Percentiles rank a stretch among this genome's conserved stretches.
These are phyloP conservation scores for Diglossa cyanea DNA, from an alignment of 2,797 vertebrate genomes.

Conservation along the genomic window DNA sequence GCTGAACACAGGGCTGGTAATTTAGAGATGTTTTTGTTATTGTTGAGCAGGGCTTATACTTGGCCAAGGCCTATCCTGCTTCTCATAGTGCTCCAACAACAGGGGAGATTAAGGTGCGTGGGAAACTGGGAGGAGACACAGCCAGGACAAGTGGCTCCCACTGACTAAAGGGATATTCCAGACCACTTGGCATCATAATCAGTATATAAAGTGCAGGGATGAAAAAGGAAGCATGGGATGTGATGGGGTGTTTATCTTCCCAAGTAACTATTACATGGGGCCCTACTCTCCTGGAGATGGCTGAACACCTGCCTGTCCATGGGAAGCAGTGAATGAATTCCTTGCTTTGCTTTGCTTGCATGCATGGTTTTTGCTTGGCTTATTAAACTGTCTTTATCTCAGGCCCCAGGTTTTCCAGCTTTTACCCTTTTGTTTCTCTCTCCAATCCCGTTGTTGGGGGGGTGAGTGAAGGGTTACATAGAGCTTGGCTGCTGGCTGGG, in stretches of 20 bases:
- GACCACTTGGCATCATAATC: not conserved
- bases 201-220: not conserved
- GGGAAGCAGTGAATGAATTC: not conserved
- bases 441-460: rapidly evolving
- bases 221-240: rapidly evolving
- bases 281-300: not conserved
- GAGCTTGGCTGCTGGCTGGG: not conserved
- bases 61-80: not conserved
- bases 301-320: not conserved
- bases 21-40: not conserved
- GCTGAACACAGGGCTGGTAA: not conserved
- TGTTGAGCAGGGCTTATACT: not conserved
- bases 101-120: rapidly evolving
- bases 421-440: not conserved
- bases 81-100: not conserved
- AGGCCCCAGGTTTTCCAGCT: not conserved
- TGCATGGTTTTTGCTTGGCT: not conserved
- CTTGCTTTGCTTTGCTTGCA: not conserved
- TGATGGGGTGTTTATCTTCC: not conserved
- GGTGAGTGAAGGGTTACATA: not conserved
- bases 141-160: not conserved
- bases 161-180: not conserved
- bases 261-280: not conserved
- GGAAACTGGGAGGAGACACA: not conserved
- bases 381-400: not conserved